Evolutionary conservation across 2,888 invertebrate genomes (phyloP).

Genomic region (Heliconius aoede): DNA sequence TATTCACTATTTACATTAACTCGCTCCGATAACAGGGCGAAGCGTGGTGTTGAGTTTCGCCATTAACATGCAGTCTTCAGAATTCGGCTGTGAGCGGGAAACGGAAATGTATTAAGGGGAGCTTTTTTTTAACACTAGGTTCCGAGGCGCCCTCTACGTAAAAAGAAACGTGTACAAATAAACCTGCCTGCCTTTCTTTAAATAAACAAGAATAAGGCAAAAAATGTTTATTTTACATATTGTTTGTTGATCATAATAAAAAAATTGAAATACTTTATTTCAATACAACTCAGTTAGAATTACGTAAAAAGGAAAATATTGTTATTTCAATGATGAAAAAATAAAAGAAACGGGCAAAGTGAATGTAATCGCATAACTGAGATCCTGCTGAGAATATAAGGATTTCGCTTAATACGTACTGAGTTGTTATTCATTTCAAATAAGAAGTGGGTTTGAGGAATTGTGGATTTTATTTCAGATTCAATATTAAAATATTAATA

Average conservation of each 20-base stretch:
- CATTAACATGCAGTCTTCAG: too few species aligned
- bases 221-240: background rate
- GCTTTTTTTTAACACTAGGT: too few species aligned
- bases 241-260: background rate
- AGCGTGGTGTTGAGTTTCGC: too few species aligned
- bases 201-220: too few species aligned
- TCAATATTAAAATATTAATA: background rate
- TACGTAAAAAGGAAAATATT: conserved; percentile 23
- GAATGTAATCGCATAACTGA: conserved; percentile 25
- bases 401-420: conserved; percentile 21
- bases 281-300: conserved; percentile 5
- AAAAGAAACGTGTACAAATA: too few species aligned
- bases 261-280: background rate
- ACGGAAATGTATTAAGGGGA: too few species aligned
- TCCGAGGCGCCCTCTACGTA: too few species aligned
- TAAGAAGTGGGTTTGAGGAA: background rate
- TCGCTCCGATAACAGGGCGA: too few species aligned
- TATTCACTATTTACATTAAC: too few species aligned
- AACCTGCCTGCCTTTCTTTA: too few species aligned
- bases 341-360: conserved; percentile 28
- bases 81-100: too few species aligned
- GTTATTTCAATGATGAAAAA: conserved; percentile 24
- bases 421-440: conserved; percentile 18
- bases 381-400: conserved; percentile 10
- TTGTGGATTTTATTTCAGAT: background rate